These are phyloP conservation scores for Amorpha juglandis DNA, from an alignment of 2,888 invertebrate genomes.

Conservation along the genomic window DNA sequence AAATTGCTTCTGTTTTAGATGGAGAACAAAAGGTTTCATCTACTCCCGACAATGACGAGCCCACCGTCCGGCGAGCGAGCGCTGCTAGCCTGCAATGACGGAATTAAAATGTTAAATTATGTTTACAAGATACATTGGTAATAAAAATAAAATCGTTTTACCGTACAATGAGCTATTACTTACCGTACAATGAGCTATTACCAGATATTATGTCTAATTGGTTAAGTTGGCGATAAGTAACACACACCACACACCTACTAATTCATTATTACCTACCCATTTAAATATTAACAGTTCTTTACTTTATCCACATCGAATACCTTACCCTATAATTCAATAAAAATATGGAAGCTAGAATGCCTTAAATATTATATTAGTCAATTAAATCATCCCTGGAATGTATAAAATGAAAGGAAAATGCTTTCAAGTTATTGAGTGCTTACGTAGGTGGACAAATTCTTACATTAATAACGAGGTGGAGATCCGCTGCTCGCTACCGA, in stretches of 20 bases:
- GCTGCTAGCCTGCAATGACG: conserved; percentile 19
- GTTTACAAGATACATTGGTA: background rate
- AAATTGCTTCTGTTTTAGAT: conserved; percentile 58
- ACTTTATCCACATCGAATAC: too few relatives aligned
- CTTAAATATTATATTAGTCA: too few relatives aligned
- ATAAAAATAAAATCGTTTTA: conserved; percentile 1
- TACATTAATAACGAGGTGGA: conserved; percentile 50
- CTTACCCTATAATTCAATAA: too few relatives aligned
- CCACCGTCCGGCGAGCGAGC: conserved; percentile 19
- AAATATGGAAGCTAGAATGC: too few relatives aligned
- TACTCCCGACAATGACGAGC: conserved; percentile 48
- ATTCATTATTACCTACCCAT: too few relatives aligned
- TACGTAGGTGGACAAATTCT: conserved; percentile 54
- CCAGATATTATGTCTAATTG: too few relatives aligned
- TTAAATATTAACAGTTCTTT: too few relatives aligned
- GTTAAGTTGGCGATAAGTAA: too few relatives aligned
- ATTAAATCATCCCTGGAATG: conserved; percentile 30
- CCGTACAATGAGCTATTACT: too few relatives aligned
- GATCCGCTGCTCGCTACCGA: conserved; percentile 44
- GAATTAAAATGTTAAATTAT: conserved; percentile 17
- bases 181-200: background rate
- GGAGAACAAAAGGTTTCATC: conserved; percentile 57
- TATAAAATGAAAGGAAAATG: conserved; percentile 25
- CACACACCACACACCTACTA: too few relatives aligned
- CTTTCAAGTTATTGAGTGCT: conserved; percentile 36